Evolutionary conservation across 2,888 invertebrate genomes (phyloP).

Genomic region (Thysanoteuthis rhombus): DNA sequence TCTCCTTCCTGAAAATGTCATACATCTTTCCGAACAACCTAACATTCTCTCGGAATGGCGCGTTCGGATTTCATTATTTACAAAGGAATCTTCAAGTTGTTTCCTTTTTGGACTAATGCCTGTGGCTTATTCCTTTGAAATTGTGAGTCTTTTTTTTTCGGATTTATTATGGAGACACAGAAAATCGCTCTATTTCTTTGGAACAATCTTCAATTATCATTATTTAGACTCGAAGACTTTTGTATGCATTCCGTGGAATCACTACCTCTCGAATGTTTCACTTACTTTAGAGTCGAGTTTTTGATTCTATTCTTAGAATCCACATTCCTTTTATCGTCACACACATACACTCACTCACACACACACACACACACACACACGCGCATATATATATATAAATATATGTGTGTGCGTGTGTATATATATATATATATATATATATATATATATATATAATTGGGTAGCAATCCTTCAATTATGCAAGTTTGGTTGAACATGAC

Average conservation of each 20-base stretch:
- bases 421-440: constrained; percentile 12
- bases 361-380: background rate
- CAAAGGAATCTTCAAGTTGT: background rate
- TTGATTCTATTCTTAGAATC: background rate
- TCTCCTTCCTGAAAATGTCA: too few relatives aligned
- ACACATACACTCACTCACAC: background rate
- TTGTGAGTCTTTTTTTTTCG: background rate
- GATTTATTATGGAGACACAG: background rate
- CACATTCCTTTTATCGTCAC: background rate
- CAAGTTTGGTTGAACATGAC: too few relatives aligned
- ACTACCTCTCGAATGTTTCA: background rate
- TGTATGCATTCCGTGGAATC: background rate
- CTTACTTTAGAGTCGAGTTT: background rate
- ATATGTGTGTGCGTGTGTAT: background rate
- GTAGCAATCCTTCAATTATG: too few relatives aligned
- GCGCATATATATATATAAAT: background rate
- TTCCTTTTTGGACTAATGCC: background rate
- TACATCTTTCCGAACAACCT: too few relatives aligned
- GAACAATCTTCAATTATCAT: background rate
- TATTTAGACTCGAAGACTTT: background rate
- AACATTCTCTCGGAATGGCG: too few relatives aligned
- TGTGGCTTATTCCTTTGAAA: background rate
- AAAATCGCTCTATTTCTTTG: background rate
- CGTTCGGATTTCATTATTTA: background rate
- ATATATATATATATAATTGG: too few relatives aligned